Conservation (phyloP, 2,797 vertebrate genomes). For the Picus viridis region DNA sequence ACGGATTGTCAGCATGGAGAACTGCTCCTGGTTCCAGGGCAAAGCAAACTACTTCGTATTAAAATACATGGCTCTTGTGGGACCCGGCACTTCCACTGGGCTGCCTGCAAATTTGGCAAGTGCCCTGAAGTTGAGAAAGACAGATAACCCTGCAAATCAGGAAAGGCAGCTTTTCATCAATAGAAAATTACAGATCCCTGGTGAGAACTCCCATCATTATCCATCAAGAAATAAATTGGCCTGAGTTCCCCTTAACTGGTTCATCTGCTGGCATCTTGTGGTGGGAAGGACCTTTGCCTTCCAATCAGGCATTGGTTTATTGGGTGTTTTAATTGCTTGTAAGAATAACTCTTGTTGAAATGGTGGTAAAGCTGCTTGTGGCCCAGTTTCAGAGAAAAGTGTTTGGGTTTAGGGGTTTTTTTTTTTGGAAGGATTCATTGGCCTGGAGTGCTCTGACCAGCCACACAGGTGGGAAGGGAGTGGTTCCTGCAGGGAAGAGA, state of each 20-base stretch:
- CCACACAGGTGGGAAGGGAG: background rate
- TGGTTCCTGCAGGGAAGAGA: background rate
- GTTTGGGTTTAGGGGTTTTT: background rate
- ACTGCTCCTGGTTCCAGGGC: conserved; percentile 33
- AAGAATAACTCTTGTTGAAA: background rate
- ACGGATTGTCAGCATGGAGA: conserved; percentile 51
- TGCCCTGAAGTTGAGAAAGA: conserved; percentile 52
- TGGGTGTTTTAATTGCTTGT: conserved; percentile 49
- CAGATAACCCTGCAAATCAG: conserved; percentile 61
- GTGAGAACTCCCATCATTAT: conserved; percentile 67
- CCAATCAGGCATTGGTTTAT: background rate
- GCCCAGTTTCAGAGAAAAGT: background rate
- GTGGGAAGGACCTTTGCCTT: conserved; percentile 50
- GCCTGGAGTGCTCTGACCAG: background rate
- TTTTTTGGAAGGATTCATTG: background rate
- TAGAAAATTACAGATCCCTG: conserved; percentile 71
- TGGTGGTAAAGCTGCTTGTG: background rate
- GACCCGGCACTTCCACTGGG: conserved; percentile 17
- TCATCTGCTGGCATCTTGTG: background rate
- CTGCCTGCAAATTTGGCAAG: conserved; percentile 59
- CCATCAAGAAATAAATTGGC: conserved; percentile 71
- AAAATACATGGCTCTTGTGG: conserved; percentile 61
- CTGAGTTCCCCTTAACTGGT: conserved; percentile 44
- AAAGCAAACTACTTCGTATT: conserved; percentile 59
- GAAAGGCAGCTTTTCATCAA: conserved; percentile 73